Evolutionary conservation across 2,797 vertebrate genomes (phyloP).

Genomic region (Toxotes lorentzi): DNA sequence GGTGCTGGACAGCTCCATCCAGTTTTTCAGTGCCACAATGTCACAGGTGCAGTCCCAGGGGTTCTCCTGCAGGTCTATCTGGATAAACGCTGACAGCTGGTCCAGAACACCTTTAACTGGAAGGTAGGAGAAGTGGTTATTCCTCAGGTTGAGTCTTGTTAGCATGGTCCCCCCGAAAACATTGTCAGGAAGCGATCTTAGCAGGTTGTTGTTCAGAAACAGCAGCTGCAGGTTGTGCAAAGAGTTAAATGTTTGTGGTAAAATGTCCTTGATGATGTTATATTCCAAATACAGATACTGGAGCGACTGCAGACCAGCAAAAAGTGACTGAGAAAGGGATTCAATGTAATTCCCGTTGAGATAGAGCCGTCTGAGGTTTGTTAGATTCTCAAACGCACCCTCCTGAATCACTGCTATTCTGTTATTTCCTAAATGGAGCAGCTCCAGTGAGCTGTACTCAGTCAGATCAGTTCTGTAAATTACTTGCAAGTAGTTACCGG

Average conservation of each 20-base stretch:
- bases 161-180: conserved; percentile 95
- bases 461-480: conserved; percentile 91
- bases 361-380: conserved; percentile 95
- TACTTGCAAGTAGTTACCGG: conserved; percentile 95
- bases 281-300: conserved; percentile 99
- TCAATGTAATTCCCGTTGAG: conserved; percentile 98
- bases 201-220: conserved; percentile 97
- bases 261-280: conserved; percentile 97
- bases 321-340: conserved; percentile 92
- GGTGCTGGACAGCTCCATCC: conserved; percentile 95
- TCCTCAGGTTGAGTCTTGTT: conserved; percentile 95
- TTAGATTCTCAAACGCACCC: conserved; percentile 95
- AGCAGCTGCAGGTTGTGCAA: conserved; percentile 95
- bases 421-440: conserved; percentile 97
- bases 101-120: conserved; percentile 94
- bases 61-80: conserved; percentile 98
- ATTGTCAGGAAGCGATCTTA: conserved; percentile 92
- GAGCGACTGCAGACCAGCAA: conserved; percentile 92
- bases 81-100: conserved; percentile 95
- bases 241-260: conserved; percentile 92
- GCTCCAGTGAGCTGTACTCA: conserved; percentile 94
- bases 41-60: conserved; percentile 98
- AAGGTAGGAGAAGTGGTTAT: conserved; percentile 96
- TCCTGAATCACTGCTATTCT: conserved; percentile 95
- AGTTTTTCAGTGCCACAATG: conserved; percentile 95